Percentiles rank a stretch among this genome's conserved stretches.
Conservation (phyloP, 92 coral and sea anemone genomes). For the Porites evermanni region DNA sequence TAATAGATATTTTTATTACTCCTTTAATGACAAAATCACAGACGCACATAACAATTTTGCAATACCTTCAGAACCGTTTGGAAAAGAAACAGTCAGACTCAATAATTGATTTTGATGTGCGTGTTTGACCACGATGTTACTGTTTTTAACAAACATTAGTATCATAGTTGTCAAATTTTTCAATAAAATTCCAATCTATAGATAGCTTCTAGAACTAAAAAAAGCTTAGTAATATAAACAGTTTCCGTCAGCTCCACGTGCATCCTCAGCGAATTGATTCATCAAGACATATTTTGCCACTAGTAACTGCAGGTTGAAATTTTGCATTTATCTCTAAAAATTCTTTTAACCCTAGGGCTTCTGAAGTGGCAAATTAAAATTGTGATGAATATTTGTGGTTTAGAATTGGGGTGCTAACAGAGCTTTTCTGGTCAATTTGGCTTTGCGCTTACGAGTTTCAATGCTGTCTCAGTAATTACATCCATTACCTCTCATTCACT, state of each 20-base stretch:
- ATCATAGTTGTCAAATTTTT: background rate
- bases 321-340: background rate
- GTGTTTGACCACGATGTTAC: background rate
- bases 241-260: background rate
- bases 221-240: background rate
- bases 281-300: too few relatives aligned
- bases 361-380: background rate
- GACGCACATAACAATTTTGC: too few relatives aligned
- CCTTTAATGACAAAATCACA: too few relatives aligned
- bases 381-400: slow-evolving; percentile 17
- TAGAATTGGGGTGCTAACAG: background rate
- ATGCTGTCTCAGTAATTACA: background rate
- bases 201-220: background rate
- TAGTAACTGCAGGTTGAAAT: background rate
- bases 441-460: background rate
- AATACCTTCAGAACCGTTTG: too few relatives aligned
- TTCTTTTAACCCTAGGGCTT: background rate
- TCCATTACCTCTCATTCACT: background rate
- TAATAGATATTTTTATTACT: too few relatives aligned
- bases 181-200: background rate
- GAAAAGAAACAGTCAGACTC: too few relatives aligned
- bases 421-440: background rate
- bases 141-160: background rate
- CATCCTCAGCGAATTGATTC: background rate
- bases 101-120: background rate